phyloP scores from a whole-genome alignment of 1,140 invertebrate genomes.

The Stratiolaelaps scimitus region DNA sequence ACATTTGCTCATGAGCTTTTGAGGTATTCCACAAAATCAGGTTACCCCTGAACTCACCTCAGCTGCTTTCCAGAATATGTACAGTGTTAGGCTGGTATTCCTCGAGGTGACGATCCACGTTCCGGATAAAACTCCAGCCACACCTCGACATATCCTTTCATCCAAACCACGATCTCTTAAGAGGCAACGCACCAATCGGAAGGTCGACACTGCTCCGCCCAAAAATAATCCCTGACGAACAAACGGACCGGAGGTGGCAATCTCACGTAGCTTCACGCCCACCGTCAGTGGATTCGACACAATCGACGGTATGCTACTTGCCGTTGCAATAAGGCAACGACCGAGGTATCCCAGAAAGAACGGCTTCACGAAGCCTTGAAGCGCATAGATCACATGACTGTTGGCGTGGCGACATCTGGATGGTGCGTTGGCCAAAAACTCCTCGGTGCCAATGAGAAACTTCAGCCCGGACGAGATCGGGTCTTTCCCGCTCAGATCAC shows the following conservation, averaged over 20 bases:
- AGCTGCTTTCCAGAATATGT: constrained; percentile 18
- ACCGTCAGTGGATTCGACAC: too few species aligned
- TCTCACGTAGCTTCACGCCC: too few species aligned
- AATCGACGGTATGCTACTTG: too few species aligned
- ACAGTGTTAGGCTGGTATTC: constrained; percentile 11
- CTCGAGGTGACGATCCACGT: neutral
- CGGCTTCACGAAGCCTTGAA: constrained; percentile 4
- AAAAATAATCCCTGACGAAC: neutral
- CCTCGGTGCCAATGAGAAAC: constrained; percentile 13
- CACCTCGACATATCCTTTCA: neutral
- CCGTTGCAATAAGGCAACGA: neutral
- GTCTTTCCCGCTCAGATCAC: constrained; percentile 1
- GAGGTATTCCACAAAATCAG: neutral
- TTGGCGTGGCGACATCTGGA: neutral
- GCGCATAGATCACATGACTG: neutral
- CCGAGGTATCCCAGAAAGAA: constrained; percentile 6
- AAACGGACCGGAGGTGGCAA: too few species aligned
- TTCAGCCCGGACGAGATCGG: neutral
- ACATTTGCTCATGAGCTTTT: too few species aligned
- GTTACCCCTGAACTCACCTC: neutral
- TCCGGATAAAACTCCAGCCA: neutral
- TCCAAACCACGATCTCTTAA: neutral
- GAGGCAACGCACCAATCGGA: neutral
- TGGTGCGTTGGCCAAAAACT: neutral
- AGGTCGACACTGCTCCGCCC: constrained; percentile 6